These are phyloP conservation scores for Agonum fuliginosum DNA, from an alignment of 2,888 invertebrate genomes.

Conservation along the genomic window DNA sequence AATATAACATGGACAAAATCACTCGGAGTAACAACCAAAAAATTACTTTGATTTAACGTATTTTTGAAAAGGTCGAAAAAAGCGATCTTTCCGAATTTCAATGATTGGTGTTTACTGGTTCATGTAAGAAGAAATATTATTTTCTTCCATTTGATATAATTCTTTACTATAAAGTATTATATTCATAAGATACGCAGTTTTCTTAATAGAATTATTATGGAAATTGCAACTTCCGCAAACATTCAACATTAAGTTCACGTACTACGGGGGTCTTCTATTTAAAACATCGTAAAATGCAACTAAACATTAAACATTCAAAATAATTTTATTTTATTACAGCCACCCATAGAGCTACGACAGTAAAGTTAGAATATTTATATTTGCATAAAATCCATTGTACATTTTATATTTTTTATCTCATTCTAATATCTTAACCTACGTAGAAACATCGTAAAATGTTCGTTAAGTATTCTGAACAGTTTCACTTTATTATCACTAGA, in stretches of 20 bases:
- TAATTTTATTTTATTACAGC: not conserved
- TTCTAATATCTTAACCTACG: not conserved
- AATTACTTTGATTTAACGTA: too few relatives aligned
- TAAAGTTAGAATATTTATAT: not conserved
- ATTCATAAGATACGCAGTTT: too few relatives aligned
- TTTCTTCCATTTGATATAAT: too few relatives aligned
- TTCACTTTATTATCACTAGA: not conserved
- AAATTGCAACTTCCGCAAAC: not conserved
- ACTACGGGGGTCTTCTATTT: not conserved
- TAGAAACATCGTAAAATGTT: not conserved
- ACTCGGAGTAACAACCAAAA: too few relatives aligned
- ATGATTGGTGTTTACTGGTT: too few relatives aligned
- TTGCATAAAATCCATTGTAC: not conserved
- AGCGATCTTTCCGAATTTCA: too few relatives aligned
- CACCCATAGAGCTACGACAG: not conserved
- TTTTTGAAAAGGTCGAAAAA: too few relatives aligned
- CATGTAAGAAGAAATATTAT: too few relatives aligned
- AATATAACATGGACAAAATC: too few relatives aligned
- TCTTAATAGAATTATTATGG: not conserved
- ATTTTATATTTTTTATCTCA: not conserved
- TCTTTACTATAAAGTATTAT: too few relatives aligned
- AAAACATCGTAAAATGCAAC: not conserved
- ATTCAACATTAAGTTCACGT: not conserved
- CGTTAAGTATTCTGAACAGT: not conserved
- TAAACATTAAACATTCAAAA: not conserved